These are phyloP conservation scores for Caranx melampygus DNA, from an alignment of 2,113 vertebrate species.

Conservation along the genomic window DNA sequence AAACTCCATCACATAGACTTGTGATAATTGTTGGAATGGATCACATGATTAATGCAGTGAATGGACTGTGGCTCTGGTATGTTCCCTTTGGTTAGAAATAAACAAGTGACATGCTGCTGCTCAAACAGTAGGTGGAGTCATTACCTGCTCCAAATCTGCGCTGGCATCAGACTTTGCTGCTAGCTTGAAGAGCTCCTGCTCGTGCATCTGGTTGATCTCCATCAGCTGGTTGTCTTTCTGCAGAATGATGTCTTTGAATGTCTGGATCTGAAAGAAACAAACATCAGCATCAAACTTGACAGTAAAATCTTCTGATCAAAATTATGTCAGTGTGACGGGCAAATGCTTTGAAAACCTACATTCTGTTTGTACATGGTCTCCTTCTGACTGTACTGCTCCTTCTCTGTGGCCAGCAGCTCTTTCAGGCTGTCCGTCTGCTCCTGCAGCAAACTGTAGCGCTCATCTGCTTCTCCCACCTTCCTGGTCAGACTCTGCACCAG, in stretches of 20 bases:
- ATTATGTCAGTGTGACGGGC: background rate
- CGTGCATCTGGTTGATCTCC: conserved; percentile 86
- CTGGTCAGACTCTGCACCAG: conserved; percentile 88
- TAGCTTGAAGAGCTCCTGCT: conserved; percentile 91
- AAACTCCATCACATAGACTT: background rate
- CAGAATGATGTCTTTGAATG: conserved; percentile 89
- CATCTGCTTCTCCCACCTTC: conserved; percentile 90
- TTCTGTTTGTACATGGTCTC: conserved; percentile 89
- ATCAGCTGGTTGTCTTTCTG: conserved; percentile 87
- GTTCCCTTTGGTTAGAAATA: no score
- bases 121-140: background rate
- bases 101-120: no score
- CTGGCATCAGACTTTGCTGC: conserved; percentile 91
- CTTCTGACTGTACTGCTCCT: conserved; percentile 84
- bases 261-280: conserved; percentile 80
- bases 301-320: background rate
- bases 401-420: conserved; percentile 84
- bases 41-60: background rate
- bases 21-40: no score
- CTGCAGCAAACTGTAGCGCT: conserved; percentile 88
- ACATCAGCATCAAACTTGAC: no score
- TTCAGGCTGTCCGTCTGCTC: conserved; percentile 87
- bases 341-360: conserved; percentile 73
- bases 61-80: no score
- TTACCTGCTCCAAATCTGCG: conserved; percentile 91